A percentile compares a stretch with the other conserved stretches of the same genome.
These are phyloP conservation scores for Epizoanthus illoricatus DNA, from an alignment of 92 coral and sea anemone species.

Conservation along the genomic window DNA sequence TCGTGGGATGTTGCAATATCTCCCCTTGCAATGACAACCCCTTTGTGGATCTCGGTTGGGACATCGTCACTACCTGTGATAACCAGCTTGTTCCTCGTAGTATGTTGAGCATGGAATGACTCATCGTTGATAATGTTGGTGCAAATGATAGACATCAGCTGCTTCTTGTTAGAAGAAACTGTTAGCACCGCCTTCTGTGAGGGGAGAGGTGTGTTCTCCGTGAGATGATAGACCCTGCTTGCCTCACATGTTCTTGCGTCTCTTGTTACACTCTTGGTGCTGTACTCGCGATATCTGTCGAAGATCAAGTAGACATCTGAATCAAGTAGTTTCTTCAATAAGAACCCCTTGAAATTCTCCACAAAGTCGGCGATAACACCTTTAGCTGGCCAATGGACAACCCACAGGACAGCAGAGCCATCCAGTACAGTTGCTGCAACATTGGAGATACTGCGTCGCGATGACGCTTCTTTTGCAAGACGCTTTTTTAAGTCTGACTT, in stretches of 20 bases:
- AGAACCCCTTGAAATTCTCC: constrained; percentile 56
- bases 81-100: constrained; percentile 48
- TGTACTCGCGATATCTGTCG: constrained; percentile 63
- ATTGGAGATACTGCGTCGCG: constrained; percentile 24
- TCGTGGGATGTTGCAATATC: constrained; percentile 69
- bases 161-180: constrained; percentile 58
- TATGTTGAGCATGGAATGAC: constrained; percentile 51
- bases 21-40: constrained; percentile 54
- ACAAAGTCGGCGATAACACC: constrained; percentile 49
- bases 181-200: constrained; percentile 66
- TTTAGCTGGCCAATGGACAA: constrained; percentile 60
- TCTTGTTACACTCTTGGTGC: constrained; percentile 64
- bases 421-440: constrained; percentile 51
- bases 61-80: constrained; percentile 46
- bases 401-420: constrained; percentile 71
- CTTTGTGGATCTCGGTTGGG: constrained; percentile 69
- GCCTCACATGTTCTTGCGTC: constrained; percentile 58
- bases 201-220: constrained; percentile 60
- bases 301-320: constrained; percentile 65
- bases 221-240: constrained; percentile 66
- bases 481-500: constrained; percentile 62
- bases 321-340: constrained; percentile 46
- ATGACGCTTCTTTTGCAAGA: constrained; percentile 48
- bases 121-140: constrained; percentile 42
- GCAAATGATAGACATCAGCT: constrained; percentile 61